Percentiles rank a stretch among this genome's conserved stretches.
Evolutionary conservation across 2,113 vertebrate genomes (phyloP).

Genomic region (Labeo rohita): DNA sequence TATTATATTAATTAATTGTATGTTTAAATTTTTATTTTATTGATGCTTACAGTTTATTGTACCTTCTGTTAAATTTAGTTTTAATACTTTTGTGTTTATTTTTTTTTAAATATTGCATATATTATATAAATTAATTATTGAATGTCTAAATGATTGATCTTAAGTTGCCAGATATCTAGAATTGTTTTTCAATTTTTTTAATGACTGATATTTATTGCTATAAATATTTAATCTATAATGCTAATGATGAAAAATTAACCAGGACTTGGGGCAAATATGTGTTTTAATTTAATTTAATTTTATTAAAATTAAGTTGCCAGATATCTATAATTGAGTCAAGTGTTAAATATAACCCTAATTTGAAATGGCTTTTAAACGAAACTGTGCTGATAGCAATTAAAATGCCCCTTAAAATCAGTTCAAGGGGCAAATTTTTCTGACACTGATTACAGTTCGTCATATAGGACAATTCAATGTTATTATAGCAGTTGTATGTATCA

Average conservation of each 20-base stretch:
- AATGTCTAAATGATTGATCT: background rate
- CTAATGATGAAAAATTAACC: too few species aligned
- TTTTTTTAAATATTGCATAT: background rate
- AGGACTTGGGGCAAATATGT: too few species aligned
- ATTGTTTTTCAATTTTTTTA: background rate
- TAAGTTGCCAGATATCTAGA: background rate
- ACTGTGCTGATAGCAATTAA: too few species aligned
- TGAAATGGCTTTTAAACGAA: background rate
- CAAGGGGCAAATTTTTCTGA: background rate
- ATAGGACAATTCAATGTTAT: background rate
- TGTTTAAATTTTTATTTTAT: background rate
- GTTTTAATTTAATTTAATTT: too few species aligned
- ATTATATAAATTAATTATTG: background rate
- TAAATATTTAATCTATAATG: background rate
- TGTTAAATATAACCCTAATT: background rate
- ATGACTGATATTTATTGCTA: background rate
- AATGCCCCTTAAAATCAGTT: too few species aligned
- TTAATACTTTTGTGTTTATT: background rate
- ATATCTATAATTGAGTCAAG: background rate
- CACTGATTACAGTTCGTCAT: background rate
- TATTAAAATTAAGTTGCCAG: background rate
- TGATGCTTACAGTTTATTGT: too few species aligned
- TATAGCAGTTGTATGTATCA: background rate
- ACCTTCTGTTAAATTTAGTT: background rate
- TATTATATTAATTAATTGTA: too few species aligned